A percentile compares a stretch with the other conserved stretches of the same genome.
These are phyloP conservation scores for Lanius ludovicianus DNA, from an alignment of 2,113 vertebrate genomes.

Conservation along the genomic window DNA sequence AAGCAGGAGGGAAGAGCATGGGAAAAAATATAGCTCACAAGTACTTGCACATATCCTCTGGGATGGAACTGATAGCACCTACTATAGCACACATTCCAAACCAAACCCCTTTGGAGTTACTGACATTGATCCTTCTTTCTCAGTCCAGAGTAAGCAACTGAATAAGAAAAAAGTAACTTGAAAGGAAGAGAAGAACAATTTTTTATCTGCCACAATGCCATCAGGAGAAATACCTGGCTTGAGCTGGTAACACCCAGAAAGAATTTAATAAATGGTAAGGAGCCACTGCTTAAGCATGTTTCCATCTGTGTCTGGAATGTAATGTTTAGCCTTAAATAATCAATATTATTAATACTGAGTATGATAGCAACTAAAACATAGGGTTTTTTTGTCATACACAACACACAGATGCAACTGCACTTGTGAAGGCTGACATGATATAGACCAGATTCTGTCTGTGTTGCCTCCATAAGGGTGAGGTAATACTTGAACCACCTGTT, in stretches of 20 bases:
- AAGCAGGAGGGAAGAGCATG: neutral
- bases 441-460: neutral
- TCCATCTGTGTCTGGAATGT: neutral
- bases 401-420: neutral
- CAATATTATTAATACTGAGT: neutral
- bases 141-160: neutral
- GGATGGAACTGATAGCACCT: neutral
- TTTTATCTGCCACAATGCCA: neutral
- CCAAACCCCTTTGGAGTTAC: neutral
- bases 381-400: neutral
- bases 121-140: neutral
- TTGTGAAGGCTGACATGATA: neutral
- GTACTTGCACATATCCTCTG: neutral
- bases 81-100: neutral
- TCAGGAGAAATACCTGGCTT: neutral
- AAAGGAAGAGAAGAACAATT: neutral
- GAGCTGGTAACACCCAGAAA: neutral
- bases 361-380: neutral
- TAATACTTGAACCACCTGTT: neutral
- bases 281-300: neutral
- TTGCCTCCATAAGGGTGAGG: neutral
- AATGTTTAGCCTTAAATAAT: neutral
- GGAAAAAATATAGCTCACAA: accelerated
- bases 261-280: neutral
- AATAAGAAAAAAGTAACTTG: neutral